Evolutionary conservation across 1,140 invertebrate genomes (phyloP), one percentile per base, ranked within the genome.

Genomic region (Aleiodes sp.): DNA sequence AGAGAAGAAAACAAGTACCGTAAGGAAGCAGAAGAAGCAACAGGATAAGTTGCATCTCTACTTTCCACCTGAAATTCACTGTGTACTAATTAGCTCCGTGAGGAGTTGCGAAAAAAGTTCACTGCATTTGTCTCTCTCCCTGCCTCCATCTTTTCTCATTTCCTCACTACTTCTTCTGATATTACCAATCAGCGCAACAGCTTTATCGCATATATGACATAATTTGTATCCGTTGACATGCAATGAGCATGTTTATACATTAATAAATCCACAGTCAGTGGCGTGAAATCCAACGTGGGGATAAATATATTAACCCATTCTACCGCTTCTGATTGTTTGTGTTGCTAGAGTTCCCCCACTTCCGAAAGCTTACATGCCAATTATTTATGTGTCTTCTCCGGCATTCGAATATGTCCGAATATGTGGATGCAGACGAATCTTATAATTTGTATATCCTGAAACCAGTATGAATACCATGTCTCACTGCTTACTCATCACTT

Each of bases 221-320:
- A 52, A 52, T 52, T 28, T 67, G 29, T 57, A 39, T 67, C 26
- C 37, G 33, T 62, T 21, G 29, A 62, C 33, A 62, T 62, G 37
- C n/a, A 24, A 43, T 37, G 31, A 37, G 26, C 35, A 33, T 21
- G 31, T 62, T 16, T 62, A 33, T 21, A 62, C 29, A 33, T 62
- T 77, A 77, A 77, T 77, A 81, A 80, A 81, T 80, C 72, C 72
- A 67, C 46, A 43, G 52, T 57, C 70, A 79, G 73, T 77, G 73
- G 70, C 70, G 66, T 76, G 78, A 79, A 81, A 79, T 79, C 74
- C 65, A 67, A 69, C 64, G 71, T 70, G 70, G 71, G 56, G 24
- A 26, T 59, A n/a, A 29, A 31, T 59, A 29, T 33, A 43, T 43
- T 24, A n/a, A 59, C n/a, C 29, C 28, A 26, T 16, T 59, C 29